Conservation (phyloP, 2,113 vertebrate species). For the Carassius carassius region DNA sequence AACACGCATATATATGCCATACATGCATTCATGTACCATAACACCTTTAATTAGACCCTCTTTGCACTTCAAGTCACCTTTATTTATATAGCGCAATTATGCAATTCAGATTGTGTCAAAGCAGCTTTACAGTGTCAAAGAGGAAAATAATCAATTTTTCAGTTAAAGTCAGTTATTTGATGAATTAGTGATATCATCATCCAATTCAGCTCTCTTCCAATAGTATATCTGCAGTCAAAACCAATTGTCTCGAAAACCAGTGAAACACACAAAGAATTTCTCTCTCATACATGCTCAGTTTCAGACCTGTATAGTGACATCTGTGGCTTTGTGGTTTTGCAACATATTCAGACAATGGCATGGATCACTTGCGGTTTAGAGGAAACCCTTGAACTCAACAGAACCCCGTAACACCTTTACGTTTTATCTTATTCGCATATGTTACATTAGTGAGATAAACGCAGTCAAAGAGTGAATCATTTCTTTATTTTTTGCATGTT, state of each 20-base stretch:
- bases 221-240: too few species aligned
- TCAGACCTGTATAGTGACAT: neutral
- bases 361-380: neutral
- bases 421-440: neutral
- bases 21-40: neutral
- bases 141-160: too few species aligned
- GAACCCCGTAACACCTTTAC: neutral
- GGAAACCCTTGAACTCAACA: neutral
- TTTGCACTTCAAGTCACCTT: neutral
- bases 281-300: neutral
- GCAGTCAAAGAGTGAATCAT: neutral
- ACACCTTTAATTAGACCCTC: neutral
- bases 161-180: too few species aligned
- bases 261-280: neutral
- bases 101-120: too few species aligned
- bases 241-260: too few species aligned
- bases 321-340: constrained; percentile 18
- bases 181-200: too few species aligned
- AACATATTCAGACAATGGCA: neutral
- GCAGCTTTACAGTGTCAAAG: too few species aligned
- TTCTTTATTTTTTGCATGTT: neutral
- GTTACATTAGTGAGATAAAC: neutral
- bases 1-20: neutral
- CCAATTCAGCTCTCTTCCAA: too few species aligned
- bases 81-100: too few species aligned